A percentile compares a stretch with the other conserved stretches of the same genome.
These are phyloP conservation scores for Stegana nigrithorax DNA, from an alignment of 2,888 invertebrate species.

Conservation along the genomic window DNA sequence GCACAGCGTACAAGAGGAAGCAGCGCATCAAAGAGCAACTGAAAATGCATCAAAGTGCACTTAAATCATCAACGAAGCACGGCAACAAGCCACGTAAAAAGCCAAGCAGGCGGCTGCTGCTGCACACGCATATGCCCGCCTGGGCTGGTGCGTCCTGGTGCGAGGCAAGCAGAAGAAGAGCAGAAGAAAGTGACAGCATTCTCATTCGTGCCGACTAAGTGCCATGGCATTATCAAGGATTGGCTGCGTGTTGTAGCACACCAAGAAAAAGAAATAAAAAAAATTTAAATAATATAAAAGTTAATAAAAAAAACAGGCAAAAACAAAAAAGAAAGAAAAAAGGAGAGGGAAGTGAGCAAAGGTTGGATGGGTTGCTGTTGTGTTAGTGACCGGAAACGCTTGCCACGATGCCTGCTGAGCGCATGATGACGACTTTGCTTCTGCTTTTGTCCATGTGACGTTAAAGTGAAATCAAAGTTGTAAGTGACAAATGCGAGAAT, in stretches of 20 bases:
- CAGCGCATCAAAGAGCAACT: constrained; percentile 39
- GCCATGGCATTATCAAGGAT: background rate
- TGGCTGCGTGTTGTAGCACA: background rate
- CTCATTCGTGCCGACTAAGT: too few species aligned
- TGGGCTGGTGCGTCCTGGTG: too few species aligned
- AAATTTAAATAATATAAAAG: too few species aligned
- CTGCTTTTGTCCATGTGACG: background rate
- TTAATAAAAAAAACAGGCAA: too few species aligned
- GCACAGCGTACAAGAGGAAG: background rate
- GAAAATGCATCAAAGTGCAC: constrained; percentile 62
- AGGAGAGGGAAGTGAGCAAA: too few species aligned
- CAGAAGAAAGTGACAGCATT: background rate
- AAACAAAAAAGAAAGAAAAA: background rate
- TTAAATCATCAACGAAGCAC: constrained; percentile 60
- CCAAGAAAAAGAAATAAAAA: too few species aligned
- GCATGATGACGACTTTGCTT: background rate
- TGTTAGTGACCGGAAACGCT: constrained; percentile 60
- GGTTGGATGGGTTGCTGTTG: constrained; percentile 46
- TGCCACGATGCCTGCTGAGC: constrained; percentile 26
- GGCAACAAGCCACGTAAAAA: constrained; percentile 49
- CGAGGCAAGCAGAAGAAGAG: background rate
- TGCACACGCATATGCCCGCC: too few species aligned
- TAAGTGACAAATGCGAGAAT: constrained; percentile 43
- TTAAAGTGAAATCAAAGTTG: constrained; percentile 20
- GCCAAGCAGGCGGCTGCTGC: constrained; percentile 15